Base-by-base conservation (phyloP, 2,888 invertebrate genomes). In the Tanypteryx hageni region DNA sequence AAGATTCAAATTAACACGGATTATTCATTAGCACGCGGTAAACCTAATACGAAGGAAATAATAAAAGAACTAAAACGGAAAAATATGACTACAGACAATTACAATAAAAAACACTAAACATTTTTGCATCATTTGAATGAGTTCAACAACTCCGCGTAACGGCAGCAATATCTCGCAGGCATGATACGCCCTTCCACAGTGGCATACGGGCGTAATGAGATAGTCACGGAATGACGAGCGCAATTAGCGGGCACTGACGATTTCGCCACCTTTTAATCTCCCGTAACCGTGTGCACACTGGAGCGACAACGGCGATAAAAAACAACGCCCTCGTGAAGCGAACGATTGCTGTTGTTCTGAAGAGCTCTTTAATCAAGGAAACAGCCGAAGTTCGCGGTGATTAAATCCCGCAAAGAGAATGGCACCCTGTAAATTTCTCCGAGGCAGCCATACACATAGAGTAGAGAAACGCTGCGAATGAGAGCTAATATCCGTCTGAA, bases 261-360 rank as follows among this genome's bases (percentile, higher is more conserved):
- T 44, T 44, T 44, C 44, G 44, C 5, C 44, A 44, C 44, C 1
- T 44, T 27, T 76, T 76, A 27, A 76, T 76, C 76, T 76, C 68
- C 44, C 76, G 76, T 9, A 76, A 76, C 76, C 76, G 76, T 13
- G 76, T 76, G 27, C 76, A 76, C 76, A 76, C 22, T n/a, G 76
- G 27, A 22, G 76, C 7, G 44, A 44, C 44, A 44, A 64, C 64
- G 64, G 7, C 64, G 76, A 76, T 76, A 76, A 76, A 44, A 76
- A 76, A 76, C 76, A 27, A 76, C 68, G 68, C 9, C n/a, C n/a
- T n/a, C 64, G 10, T 64, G 68, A 18, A 68, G 18, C 18, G 44
- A 44, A 44, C 44, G 44, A 44, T 44, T 44, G 44, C 5, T 44
- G 44, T 5, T 44, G 44, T 44, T 68, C n/a, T 18, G 64, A 64